Conservation (phyloP, 2,888 invertebrate genomes). For the Eudasyphora cyanicolor region DNA sequence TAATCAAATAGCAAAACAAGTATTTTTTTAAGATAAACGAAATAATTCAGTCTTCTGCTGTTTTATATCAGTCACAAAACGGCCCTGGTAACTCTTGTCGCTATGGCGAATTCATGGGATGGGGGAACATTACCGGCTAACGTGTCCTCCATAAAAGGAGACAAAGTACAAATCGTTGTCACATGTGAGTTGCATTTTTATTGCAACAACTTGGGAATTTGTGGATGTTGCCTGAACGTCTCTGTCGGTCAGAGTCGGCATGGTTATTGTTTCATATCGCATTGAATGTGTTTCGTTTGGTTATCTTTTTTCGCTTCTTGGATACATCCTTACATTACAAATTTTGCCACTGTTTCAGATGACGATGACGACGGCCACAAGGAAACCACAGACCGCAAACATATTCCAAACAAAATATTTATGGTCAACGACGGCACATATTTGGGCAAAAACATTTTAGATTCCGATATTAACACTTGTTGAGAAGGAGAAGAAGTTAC, state of each 20-base stretch:
- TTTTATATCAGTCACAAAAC: no score
- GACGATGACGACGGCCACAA: constrained; percentile 40
- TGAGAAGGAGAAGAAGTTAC: constrained; percentile 8
- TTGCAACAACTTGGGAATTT: constrained; percentile 77
- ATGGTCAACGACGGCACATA: constrained; percentile 51
- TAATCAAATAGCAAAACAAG: no score
- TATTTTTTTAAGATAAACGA: no score
- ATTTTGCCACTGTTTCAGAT: constrained; percentile 41
- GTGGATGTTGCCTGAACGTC: constrained; percentile 44
- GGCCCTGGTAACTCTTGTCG: constrained; percentile 25
- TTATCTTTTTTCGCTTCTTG: constrained; percentile 13
- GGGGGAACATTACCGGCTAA: constrained; percentile 57
- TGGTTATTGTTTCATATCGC: constrained; percentile 28
- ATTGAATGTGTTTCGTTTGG: constrained; percentile 28
- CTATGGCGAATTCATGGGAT: constrained; percentile 11
- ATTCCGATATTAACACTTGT: constrained; percentile 67
- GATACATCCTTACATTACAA: constrained; percentile 39
- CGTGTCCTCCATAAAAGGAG: constrained; percentile 76
- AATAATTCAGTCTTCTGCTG: no score
- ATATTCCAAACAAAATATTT: constrained; percentile 41
- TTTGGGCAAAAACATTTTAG: constrained; percentile 67
- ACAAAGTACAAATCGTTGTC: constrained; percentile 80
- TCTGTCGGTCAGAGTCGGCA: constrained; percentile 6
- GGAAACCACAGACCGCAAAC: not conserved
- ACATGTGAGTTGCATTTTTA: constrained; percentile 80